Evolutionary conservation across 2,113 vertebrate genomes (phyloP), one percentile per base, ranked within the genome.

Genomic region (Brachionichthys hirsutus): DNA sequence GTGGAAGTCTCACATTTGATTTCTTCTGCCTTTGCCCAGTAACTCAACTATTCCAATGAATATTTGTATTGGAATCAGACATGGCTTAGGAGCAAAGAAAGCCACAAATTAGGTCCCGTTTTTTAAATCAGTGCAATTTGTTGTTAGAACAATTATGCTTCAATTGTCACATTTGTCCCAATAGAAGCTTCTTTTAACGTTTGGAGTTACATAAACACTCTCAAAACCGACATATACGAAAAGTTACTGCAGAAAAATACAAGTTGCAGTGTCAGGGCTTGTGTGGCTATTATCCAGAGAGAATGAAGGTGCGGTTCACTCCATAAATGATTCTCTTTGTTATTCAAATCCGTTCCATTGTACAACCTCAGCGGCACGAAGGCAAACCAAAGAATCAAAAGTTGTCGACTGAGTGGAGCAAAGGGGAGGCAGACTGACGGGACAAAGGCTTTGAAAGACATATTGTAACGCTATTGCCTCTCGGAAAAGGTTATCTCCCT

Each of bases 301-400:
- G 67, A 83, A 86, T 58, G 57, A 86, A 65, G 56, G 66, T 63
- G 73, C 36, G 65, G 62, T 74, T 82, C 76, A 68, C 41, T 70
- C 59, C 55, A 74, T 84, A 81, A 87, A 85, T 41, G 17, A 74
- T 64, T 79, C 65, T 63, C 70, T 89, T 86, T 89, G 78, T 89
- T 70, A 89, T 89, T 89, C 70, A 89, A 82, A 89, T 89, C 14
- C 22, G 1, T 19, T 17, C 59, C 59, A 70, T 85, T 87, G 80
- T 85, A 77, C 78, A 66, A 57, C 65, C 70, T 80, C 68, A 69
- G 84, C 78, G 62, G 67, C 70, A 18, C 58, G 63, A 82, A 82
- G 61, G 48, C 73, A 54, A 78, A 54, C 76, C 62, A 66, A 69
- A 63, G 72, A 78, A 58, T 80, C 84, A 73, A 58, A 82, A 84